Evolutionary conservation across 2,113 vertebrate species (phyloP).

Genomic region (Microcebus jonahi): DNA sequence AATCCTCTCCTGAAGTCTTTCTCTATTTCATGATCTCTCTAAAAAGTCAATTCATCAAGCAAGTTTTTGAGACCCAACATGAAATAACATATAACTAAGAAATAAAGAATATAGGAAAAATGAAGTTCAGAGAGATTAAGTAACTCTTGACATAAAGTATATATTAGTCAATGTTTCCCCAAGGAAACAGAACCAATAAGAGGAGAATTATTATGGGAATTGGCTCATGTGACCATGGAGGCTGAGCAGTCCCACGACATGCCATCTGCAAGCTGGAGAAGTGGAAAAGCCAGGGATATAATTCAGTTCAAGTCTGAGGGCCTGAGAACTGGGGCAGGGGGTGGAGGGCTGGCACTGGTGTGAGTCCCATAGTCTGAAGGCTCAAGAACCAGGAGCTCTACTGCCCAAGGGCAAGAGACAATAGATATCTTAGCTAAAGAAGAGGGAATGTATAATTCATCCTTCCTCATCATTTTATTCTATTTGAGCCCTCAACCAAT

Average conservation of each 20-base stretch:
- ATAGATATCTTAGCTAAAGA: background rate
- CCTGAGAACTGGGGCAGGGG: background rate
- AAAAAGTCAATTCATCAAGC: background rate
- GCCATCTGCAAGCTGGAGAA: background rate
- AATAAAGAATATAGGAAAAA: background rate
- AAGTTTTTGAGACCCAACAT: slow-evolving; percentile 1
- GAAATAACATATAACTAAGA: background rate
- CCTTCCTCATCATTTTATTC: background rate
- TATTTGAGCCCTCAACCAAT: background rate
- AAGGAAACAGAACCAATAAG: background rate
- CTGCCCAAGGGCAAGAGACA: background rate
- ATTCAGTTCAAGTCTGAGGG: background rate
- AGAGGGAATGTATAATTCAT: background rate
- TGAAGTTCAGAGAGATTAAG: background rate
- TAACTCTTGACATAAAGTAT: background rate
- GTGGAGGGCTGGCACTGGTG: too few relatives aligned
- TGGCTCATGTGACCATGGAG: background rate
- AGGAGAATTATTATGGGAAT: background rate
- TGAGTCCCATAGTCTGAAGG: background rate
- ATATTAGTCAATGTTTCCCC: background rate
- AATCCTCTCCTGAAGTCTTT: background rate
- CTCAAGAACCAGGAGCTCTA: background rate
- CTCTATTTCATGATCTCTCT: background rate
- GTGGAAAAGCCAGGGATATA: background rate
- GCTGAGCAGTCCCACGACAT: background rate